Evolutionary conservation across 2,797 vertebrate genomes (phyloP).

Genomic region (Melanogrammus aeglefinus): DNA sequence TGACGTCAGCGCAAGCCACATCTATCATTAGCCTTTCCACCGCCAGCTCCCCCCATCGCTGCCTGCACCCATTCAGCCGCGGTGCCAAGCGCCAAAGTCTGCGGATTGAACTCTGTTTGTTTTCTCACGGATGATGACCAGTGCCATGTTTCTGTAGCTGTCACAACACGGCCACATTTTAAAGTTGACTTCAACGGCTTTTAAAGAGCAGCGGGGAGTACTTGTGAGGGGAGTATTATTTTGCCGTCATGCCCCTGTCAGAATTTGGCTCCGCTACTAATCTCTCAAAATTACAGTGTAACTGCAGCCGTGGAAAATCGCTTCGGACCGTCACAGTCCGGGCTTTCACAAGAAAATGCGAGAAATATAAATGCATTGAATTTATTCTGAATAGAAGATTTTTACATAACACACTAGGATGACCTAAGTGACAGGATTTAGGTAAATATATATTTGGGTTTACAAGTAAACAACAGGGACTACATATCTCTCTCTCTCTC

Average conservation of each 20-base stretch:
- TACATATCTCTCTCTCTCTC: too few species aligned
- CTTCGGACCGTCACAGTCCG: conserved; percentile 36
- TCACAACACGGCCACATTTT: conserved; percentile 37
- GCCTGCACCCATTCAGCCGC: conserved; percentile 32
- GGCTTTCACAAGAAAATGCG: conserved; percentile 29
- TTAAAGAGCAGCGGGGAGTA: conserved; percentile 47
- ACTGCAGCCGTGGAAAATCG: conserved; percentile 66
- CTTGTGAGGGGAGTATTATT: conserved; percentile 39
- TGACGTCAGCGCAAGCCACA: conserved; percentile 70
- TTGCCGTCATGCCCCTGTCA: conserved; percentile 51
- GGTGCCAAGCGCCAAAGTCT: conserved; percentile 20
- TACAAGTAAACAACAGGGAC: not conserved
- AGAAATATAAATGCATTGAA: conserved; percentile 43
- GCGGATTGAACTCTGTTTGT: conserved; percentile 27
- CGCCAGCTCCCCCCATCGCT: conserved; percentile 38
- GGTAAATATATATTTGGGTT: not conserved
- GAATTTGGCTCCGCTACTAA: conserved; percentile 65
- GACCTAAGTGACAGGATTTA: not conserved
- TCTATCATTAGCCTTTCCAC: conserved; percentile 72
- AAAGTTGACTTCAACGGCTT: conserved; percentile 41
- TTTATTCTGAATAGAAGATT: conserved; percentile 21
- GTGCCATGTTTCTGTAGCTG: conserved; percentile 27
- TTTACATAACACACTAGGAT: conserved; percentile 7
- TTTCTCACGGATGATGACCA: conserved; percentile 39
- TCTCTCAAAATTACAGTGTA: conserved; percentile 73